Conservation (phyloP, 2,113 vertebrate species). For the Triplophysa tibetana region DNA sequence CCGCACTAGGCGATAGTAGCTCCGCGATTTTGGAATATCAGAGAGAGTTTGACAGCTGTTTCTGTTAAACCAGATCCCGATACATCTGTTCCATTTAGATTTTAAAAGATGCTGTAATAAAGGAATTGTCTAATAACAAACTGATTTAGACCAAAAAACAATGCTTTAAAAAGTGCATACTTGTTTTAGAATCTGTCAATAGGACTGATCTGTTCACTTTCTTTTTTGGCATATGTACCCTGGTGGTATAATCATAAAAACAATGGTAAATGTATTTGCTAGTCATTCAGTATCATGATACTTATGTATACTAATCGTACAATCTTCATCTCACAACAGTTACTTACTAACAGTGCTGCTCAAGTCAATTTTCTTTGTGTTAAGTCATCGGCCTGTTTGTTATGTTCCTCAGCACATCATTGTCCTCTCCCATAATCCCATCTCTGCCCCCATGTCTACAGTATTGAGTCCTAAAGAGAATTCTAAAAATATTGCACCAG, state of each 20-base stretch:
- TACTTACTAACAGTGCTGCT: not conserved
- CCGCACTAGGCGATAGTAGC: not conserved
- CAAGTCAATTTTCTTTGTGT: not conserved
- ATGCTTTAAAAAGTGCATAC: not conserved
- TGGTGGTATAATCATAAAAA: no score
- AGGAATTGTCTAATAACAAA: slow-evolving; percentile 1
- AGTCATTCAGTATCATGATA: no score
- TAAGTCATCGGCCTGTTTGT: no score
- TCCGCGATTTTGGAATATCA: not conserved
- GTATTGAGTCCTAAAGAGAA: slow-evolving; percentile 16
- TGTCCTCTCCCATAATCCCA: not conserved
- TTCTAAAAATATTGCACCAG: slow-evolving; percentile 52
- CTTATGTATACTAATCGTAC: no score
- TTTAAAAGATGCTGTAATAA: not conserved
- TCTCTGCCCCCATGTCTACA: slow-evolving; percentile 15
- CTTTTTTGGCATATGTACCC: no score
- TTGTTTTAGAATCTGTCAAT: not conserved
- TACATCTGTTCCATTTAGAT: not conserved
- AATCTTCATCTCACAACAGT: no score
- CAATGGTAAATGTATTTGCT: no score
- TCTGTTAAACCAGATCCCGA: not conserved
- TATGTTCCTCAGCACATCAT: not conserved
- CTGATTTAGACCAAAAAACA: not conserved
- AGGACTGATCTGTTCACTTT: no score
- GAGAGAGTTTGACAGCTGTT: slow-evolving; percentile 18